Evolutionary conservation across 2,797 vertebrate genomes (phyloP).

Genomic region (Picus viridis): DNA sequence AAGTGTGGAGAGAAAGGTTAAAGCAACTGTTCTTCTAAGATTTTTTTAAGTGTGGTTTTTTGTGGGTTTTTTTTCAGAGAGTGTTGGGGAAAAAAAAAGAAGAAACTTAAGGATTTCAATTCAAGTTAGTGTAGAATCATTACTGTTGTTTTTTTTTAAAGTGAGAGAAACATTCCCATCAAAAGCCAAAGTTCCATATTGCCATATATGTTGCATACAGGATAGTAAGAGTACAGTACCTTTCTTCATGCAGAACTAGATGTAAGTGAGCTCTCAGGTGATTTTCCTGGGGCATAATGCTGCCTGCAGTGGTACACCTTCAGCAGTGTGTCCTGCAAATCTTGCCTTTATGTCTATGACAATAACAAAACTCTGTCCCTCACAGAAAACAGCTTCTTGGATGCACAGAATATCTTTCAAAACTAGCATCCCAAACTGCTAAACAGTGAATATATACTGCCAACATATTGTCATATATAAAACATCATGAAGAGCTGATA

Average conservation of each 20-base stretch:
- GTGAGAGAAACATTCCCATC: neutral
- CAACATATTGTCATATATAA: neutral
- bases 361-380: neutral
- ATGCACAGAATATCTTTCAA: neutral
- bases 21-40: neutral
- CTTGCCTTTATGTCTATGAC: neutral
- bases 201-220: neutral
- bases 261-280: neutral
- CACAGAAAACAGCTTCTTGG: neutral
- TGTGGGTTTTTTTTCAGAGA: no score
- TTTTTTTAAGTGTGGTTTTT: accelerated
- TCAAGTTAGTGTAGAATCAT: neutral
- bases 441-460: neutral
- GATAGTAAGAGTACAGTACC: neutral
- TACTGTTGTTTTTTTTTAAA: neutral
- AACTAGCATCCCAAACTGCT: neutral
- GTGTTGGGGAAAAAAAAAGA: neutral
- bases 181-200: neutral
- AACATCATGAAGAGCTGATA: neutral
- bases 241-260: neutral
- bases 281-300: neutral
- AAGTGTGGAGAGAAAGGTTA: neutral
- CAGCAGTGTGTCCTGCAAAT: neutral
- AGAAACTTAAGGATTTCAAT: neutral
- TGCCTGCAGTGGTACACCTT: neutral